Evolutionary conservation across 2,113 vertebrate genomes (phyloP).

Genomic region (Sclerurus mexicanus): DNA sequence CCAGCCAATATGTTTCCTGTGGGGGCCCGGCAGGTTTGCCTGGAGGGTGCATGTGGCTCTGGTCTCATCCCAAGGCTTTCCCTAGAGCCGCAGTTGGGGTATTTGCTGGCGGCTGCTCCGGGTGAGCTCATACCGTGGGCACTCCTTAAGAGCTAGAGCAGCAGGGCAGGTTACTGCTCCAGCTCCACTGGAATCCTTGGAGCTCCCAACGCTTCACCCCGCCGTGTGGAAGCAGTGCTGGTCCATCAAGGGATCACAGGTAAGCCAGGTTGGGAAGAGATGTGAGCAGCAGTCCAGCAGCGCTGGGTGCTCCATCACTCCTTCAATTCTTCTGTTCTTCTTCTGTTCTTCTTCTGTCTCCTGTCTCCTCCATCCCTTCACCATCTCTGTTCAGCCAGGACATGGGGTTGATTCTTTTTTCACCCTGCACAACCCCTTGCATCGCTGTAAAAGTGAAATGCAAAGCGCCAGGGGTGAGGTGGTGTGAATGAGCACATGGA

Average conservation of each 20-base stretch:
- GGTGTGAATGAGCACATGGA: neutral
- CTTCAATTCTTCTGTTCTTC: neutral
- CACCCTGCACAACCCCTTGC: neutral
- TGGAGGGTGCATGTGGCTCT: neutral
- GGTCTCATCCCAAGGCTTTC: neutral
- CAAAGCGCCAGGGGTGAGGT: neutral
- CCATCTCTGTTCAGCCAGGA: neutral
- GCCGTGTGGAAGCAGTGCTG: neutral
- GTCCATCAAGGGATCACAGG: neutral
- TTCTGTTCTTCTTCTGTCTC: neutral
- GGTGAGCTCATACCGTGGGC: conserved; percentile 2
- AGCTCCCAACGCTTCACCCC: neutral
- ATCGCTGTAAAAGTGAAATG: rapidly evolving
- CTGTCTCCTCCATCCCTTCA: neutral
- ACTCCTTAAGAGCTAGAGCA: neutral
- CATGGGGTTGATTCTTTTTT: neutral
- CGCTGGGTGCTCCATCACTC: neutral
- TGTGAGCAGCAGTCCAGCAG: neutral
- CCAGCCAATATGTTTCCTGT: conserved; percentile 23
- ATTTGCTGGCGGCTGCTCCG: neutral
- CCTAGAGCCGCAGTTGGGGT: neutral
- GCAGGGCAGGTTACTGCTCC: conserved; percentile 26
- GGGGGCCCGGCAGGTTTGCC: neutral
- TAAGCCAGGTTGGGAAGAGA: conserved; percentile 1
- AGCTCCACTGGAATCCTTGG: neutral